Percentiles rank a stretch among this genome's conserved stretches.
Conservation (phyloP, 2,113 vertebrate genomes). For the Melozone crissalis region DNA sequence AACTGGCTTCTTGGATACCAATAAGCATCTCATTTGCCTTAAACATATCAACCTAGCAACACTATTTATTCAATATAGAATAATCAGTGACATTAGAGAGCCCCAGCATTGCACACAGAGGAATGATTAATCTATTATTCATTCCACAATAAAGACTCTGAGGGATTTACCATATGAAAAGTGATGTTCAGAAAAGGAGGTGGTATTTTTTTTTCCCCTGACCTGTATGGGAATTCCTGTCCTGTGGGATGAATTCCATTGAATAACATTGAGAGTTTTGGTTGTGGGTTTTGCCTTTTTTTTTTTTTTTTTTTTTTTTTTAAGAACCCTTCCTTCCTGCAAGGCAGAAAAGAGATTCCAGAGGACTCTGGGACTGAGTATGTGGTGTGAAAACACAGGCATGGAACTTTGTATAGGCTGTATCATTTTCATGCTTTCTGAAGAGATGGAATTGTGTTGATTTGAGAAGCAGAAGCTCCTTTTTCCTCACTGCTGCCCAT, state of each 20-base stretch:
- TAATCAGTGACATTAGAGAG: slow-evolving; percentile 68
- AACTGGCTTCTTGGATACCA: slow-evolving; percentile 70
- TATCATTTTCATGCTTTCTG: background rate
- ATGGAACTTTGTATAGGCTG: background rate
- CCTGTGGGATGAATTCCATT: slow-evolving; percentile 41
- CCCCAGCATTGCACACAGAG: slow-evolving; percentile 22
- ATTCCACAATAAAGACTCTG: slow-evolving; percentile 53
- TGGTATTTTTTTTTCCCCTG: background rate
- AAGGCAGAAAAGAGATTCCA: background rate
- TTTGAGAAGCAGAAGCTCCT: background rate
- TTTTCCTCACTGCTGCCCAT: background rate
- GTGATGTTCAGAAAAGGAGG: slow-evolving; percentile 30
- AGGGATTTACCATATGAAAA: slow-evolving; percentile 55
- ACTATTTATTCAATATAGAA: slow-evolving; percentile 68
- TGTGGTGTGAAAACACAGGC: background rate
- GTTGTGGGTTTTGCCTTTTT: background rate
- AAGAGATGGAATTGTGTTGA: background rate
- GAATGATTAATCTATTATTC: slow-evolving; percentile 70
- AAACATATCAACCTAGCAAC: slow-evolving; percentile 69
- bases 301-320: background rate
- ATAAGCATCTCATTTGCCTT: slow-evolving; percentile 71
- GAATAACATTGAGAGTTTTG: background rate
- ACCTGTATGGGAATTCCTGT: slow-evolving; percentile 37
- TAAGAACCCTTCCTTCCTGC: background rate
- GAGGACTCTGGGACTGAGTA: background rate